Evolutionary conservation across 2,797 vertebrate species (phyloP).

Genomic region (Sebastolobus alascanus): DNA sequence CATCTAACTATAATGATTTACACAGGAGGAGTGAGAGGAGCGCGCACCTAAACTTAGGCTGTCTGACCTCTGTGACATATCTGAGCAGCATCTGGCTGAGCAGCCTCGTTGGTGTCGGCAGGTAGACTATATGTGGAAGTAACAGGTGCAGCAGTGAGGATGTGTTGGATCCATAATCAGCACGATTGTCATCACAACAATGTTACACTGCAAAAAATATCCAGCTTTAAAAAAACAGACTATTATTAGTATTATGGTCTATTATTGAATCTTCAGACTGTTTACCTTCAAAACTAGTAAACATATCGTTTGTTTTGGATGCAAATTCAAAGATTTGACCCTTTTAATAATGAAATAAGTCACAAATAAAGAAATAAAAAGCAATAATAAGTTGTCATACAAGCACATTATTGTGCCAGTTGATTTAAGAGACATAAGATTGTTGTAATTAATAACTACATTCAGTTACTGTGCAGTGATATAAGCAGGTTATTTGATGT

Average conservation of each 20-base stretch:
- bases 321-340: not conserved
- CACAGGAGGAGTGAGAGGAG: not conserved
- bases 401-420: not conserved
- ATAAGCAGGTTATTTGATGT: not conserved
- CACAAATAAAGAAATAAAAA: not conserved
- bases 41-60: constrained; percentile 52
- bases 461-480: not conserved
- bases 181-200: constrained; percentile 63
- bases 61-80: constrained; percentile 30
- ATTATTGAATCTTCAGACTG: not conserved
- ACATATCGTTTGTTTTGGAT: not conserved
- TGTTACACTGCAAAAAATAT: constrained; percentile 17
- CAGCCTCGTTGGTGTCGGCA: constrained; percentile 68
- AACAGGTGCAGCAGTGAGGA: constrained; percentile 84
- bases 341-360: not conserved
- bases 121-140: constrained; percentile 76
- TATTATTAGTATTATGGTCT: not conserved
- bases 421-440: not conserved
- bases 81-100: constrained; percentile 47
- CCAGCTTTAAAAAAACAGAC: not conserved
- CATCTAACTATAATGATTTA: constrained; percentile 19
- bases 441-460: not conserved
- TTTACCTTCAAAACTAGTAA: not conserved
- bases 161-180: constrained; percentile 67
- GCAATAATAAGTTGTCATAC: fast-evolving